phyloP scores from a whole-genome alignment of 2,888 invertebrate genomes.

The Cryptus armator region DNA sequence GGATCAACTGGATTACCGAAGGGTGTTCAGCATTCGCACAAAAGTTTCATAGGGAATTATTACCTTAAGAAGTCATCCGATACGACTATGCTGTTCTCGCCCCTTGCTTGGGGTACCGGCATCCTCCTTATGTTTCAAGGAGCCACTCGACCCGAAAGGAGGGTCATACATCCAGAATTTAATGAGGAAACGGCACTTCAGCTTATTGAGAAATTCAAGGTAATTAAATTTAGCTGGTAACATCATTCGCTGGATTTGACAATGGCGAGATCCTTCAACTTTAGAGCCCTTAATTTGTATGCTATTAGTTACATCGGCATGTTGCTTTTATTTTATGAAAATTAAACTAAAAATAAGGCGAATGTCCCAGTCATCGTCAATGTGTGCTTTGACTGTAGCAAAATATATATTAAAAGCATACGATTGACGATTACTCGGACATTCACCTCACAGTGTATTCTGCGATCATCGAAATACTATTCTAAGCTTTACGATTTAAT shows the following conservation, averaged over 20 bases:
- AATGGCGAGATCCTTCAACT: not conserved
- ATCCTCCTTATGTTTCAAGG: slow-evolving; percentile 55
- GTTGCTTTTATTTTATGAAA: no score
- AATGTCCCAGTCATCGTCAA: no score
- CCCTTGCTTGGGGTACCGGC: slow-evolving; percentile 74
- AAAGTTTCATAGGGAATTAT: slow-evolving; percentile 51
- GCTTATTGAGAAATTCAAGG: slow-evolving; percentile 71
- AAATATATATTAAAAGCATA: no score
- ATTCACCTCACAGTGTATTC: no score
- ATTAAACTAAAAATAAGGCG: no score
- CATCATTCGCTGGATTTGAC: not conserved
- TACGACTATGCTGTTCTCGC: slow-evolving; percentile 67
- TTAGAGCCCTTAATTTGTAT: not conserved
- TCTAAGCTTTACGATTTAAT: not conserved
- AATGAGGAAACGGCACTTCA: slow-evolving; percentile 62
- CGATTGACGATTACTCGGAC: no score
- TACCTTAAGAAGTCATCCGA: not conserved
- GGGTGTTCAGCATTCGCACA: slow-evolving; percentile 70
- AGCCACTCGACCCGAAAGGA: slow-evolving; percentile 57
- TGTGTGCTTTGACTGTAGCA: no score
- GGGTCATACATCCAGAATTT: slow-evolving; percentile 66
- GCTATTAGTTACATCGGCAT: no score
- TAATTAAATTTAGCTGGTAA: slow-evolving; percentile 3
- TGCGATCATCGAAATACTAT: no score
- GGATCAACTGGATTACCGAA: slow-evolving; percentile 75